Evolutionary conservation across 2,888 invertebrate genomes (phyloP), one percentile per base, ranked within the genome.

Genomic region (Aproaerema taeniolella): DNA sequence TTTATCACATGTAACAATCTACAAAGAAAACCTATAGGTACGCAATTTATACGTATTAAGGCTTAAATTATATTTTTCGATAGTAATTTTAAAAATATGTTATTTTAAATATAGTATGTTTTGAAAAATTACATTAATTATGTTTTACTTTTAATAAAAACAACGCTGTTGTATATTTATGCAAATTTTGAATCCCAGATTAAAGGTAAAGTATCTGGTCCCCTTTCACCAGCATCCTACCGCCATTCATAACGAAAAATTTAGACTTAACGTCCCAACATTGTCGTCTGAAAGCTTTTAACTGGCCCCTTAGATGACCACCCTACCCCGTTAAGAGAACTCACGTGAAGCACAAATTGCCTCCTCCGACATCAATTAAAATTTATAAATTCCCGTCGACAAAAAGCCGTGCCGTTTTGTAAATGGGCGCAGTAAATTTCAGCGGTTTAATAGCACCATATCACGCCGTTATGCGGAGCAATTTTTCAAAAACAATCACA

Each of bases 401-500:
- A 40, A 39, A 47, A 49, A 53, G 41, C 48, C 49, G 38, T 32
- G 37, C 45, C 51, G 49, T 52, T 52, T 42, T 51, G 42, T 55
- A 55, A 67, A 67, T 55, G 64, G 54, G 56, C 54, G 63, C 61
- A 61, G 69, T 73, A 67, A 72, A 72, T 72, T 67, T 63, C 47
- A 50, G 47, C 58, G 58, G 53, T 68, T 73, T 71, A 69, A 72
- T 70, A 63, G 56, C 53, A 43, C 49, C 49, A 55, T 55, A 55
- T 57, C 54, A 49, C 49, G 53, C 45, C 52, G 53, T 44, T 26
- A 28, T 38, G 38, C 53, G 54, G 44, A 54, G 58, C 66, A 67
- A 66, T 75, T 73, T 69, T 65, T 75, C 72, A 74, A 72, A 75
- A 77, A 74, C 71, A 74, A 77, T 74, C 67, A 61, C 67, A 67